phyloP scores from a whole-genome alignment of 2,888 invertebrate species.

The Leucophora obtusa region DNA sequence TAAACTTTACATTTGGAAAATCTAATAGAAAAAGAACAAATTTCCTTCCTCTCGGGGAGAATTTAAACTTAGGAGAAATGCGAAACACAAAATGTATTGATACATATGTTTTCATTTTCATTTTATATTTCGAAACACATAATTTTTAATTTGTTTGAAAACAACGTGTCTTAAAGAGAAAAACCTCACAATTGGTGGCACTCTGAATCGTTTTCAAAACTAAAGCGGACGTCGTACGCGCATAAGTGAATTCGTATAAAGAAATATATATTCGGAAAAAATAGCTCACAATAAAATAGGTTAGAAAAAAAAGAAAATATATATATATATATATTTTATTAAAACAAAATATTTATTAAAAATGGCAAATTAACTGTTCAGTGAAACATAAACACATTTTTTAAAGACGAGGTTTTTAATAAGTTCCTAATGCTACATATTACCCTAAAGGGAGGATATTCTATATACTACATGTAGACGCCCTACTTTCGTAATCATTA shows the following conservation, averaged over 20 bases:
- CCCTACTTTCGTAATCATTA: constrained; percentile 56
- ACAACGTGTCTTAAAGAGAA: constrained; percentile 34
- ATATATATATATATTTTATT: constrained; percentile 15
- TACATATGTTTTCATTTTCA: background rate
- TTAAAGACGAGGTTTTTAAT: background rate
- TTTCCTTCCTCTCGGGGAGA: background rate
- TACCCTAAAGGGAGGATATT: background rate
- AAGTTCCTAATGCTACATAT: background rate
- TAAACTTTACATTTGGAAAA: background rate
- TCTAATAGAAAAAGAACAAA: background rate
- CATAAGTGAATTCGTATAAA: constrained; percentile 56
- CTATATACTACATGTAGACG: constrained; percentile 40
- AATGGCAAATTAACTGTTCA: background rate
- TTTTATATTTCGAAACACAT: constrained; percentile 28
- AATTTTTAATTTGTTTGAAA: constrained; percentile 39
- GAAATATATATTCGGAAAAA: constrained; percentile 42
- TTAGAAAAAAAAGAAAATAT: constrained; percentile 51
- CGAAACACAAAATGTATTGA: constrained; percentile 21
- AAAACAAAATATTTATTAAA: constrained; percentile 4
- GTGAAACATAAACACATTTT: background rate
- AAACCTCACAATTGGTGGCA: constrained; percentile 41
- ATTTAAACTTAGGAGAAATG: constrained; percentile 12
- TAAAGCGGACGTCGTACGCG: constrained; percentile 60
- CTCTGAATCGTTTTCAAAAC: constrained; percentile 55
- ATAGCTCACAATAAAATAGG: constrained; percentile 55